Percentiles rank a stretch among this genome's conserved stretches.
Conservation (phyloP, 2,113 vertebrate genomes). For the Cricetomys ansorgei region DNA sequence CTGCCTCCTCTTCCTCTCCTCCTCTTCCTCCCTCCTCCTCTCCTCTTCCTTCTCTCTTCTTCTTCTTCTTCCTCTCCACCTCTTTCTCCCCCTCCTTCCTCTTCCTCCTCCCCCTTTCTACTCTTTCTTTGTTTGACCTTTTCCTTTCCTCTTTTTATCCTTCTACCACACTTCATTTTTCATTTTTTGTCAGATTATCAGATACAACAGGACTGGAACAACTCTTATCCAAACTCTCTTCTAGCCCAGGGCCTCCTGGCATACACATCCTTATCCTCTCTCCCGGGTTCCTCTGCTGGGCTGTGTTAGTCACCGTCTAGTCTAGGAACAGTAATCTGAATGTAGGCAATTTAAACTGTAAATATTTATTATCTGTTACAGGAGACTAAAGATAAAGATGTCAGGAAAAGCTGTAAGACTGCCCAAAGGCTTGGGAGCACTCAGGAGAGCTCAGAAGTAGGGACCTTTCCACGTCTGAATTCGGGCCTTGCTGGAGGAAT, state of each 20-base stretch:
- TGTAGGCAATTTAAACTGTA: no score
- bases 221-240: neutral
- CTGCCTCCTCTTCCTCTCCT: accelerated
- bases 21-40: neutral
- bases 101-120: neutral
- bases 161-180: neutral
- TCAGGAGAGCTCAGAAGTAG: neutral
- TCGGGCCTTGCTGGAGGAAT: neutral
- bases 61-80: accelerated
- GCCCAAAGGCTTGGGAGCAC: neutral
- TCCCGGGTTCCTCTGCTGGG: neutral
- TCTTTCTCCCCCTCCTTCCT: no score
- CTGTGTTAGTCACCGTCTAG: neutral
- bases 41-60: neutral
- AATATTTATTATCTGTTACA: neutral
- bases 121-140: neutral
- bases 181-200: neutral
- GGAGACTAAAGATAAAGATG: neutral
- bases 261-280: accelerated
- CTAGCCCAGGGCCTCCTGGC: no score
- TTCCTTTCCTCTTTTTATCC: neutral
- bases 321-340: neutral
- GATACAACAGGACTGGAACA: neutral
- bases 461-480: neutral
- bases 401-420: neutral